Evolutionary conservation across 2,888 invertebrate genomes (phyloP).

Genomic region (Pedicia rivosa): DNA sequence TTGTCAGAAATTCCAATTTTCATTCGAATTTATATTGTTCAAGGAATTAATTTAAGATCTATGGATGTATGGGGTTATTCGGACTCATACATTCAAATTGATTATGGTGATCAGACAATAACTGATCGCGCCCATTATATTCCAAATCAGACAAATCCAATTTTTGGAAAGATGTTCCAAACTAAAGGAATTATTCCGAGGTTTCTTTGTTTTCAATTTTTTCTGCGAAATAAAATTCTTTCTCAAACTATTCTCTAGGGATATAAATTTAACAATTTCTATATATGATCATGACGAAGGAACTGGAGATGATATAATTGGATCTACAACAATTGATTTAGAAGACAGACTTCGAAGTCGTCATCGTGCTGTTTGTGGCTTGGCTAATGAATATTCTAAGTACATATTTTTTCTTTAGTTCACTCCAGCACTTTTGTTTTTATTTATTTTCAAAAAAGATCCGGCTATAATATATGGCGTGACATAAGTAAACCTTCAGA

Average conservation of each 20-base stretch:
- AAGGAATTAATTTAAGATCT: conserved; percentile 52
- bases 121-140: conserved; percentile 54
- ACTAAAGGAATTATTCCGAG: conserved; percentile 22
- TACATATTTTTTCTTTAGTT: conserved; percentile 27
- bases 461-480: conserved; percentile 63
- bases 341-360: conserved; percentile 72
- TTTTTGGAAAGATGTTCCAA: conserved; percentile 56
- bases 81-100: conserved; percentile 61
- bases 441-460: conserved; percentile 20
- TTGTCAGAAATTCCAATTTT: conserved; percentile 16
- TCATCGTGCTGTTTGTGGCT: conserved; percentile 64
- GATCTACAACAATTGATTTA: conserved; percentile 68
- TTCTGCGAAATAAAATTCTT: conserved; percentile 6
- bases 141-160: conserved; percentile 59
- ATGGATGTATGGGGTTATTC: conserved; percentile 54
- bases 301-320: conserved; percentile 62
- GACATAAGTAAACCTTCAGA: conserved; percentile 53
- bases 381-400: conserved; percentile 52
- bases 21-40: conserved; percentile 61
- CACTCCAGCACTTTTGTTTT: neutral
- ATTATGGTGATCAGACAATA: conserved; percentile 45
- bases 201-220: conserved; percentile 11
- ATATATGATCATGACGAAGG: conserved; percentile 59
- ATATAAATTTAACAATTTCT: conserved; percentile 54
- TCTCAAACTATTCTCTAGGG: conserved; percentile 54